These are phyloP conservation scores for Gymnoscopelus braueri DNA, from an alignment of 2,797 vertebrate genomes.

Conservation along the genomic window DNA sequence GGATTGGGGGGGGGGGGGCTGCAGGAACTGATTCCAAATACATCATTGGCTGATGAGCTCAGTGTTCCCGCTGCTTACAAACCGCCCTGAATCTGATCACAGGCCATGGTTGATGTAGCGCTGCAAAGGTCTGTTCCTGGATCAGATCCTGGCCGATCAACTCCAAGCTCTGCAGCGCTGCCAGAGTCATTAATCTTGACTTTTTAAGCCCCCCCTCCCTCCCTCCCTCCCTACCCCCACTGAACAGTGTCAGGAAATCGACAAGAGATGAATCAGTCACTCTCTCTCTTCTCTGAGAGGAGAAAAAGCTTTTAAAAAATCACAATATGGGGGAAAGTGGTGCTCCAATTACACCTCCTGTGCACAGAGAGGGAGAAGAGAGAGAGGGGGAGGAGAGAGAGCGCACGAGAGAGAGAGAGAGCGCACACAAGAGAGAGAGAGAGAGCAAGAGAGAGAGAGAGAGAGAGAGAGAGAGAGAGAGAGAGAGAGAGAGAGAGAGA, in stretches of 20 bases:
- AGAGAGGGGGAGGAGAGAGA: slow-evolving; percentile 28
- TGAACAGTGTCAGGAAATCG: slow-evolving; percentile 74
- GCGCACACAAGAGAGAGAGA: slow-evolving; percentile 11
- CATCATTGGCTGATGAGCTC: slow-evolving; percentile 61
- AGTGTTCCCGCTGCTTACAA: slow-evolving; percentile 29
- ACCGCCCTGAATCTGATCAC: too few relatives aligned
- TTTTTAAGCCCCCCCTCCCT: slow-evolving; percentile 51
- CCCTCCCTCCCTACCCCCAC: slow-evolving; percentile 43
- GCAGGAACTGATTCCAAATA: slow-evolving; percentile 70
- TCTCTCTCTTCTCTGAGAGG: slow-evolving; percentile 61
- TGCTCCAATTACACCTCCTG: slow-evolving; percentile 75
- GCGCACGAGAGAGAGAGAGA: slow-evolving; percentile 13
- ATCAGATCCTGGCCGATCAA: slow-evolving; percentile 65
- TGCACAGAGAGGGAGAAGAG: slow-evolving; percentile 34
- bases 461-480: background rate
- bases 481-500: slow-evolving; percentile 14
- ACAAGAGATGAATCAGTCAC: slow-evolving; percentile 77
- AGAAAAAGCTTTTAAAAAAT: slow-evolving; percentile 75
- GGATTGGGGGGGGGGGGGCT: slow-evolving; percentile 44
- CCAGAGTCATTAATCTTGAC: slow-evolving; percentile 72
- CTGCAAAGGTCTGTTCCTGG: slow-evolving; percentile 59
- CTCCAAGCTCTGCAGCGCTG: slow-evolving; percentile 59
- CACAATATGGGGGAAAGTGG: slow-evolving; percentile 76
- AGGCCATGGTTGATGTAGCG: too few relatives aligned
- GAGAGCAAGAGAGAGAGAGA: slow-evolving; percentile 10